Evolutionary conservation across 1,140 invertebrate genomes (phyloP).

Genomic region (Drosophila grimshawi): DNA sequence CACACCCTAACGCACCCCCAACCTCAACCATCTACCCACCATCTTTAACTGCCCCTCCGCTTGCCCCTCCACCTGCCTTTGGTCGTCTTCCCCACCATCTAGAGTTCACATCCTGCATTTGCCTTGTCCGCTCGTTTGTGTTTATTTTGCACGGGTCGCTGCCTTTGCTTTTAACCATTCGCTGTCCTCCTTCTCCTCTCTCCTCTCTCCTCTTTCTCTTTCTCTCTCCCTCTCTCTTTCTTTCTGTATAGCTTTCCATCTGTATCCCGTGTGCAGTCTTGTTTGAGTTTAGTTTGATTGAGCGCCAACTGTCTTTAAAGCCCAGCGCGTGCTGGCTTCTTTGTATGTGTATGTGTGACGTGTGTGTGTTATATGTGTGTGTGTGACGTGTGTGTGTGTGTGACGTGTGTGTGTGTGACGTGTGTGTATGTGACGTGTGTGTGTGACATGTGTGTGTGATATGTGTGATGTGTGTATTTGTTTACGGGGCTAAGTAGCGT

Average conservation of each 20-base stretch:
- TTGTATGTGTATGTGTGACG: slow-evolving; percentile 17
- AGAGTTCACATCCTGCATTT: slow-evolving; percentile 27
- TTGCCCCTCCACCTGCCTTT: neutral
- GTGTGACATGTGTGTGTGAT: too few relatives aligned
- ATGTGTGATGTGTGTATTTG: too few relatives aligned
- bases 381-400: too few relatives aligned
- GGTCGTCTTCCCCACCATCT: too few relatives aligned
- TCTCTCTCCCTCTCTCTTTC: neutral
- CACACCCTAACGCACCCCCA: neutral
- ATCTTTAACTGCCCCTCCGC: slow-evolving; percentile 1
- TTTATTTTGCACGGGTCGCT: slow-evolving; percentile 77
- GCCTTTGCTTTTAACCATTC: slow-evolving; percentile 55
- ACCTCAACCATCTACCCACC: neutral
- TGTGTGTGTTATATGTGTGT: slow-evolving; percentile 13
- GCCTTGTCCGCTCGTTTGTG: slow-evolving; percentile 42
- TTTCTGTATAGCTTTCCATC: neutral
- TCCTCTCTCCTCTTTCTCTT: neutral
- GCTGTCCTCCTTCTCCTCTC: slow-evolving; percentile 8
- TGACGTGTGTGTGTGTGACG: too few relatives aligned
- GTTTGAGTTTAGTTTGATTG: slow-evolving; percentile 64
- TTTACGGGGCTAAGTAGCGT: too few relatives aligned
- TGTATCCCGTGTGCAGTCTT: slow-evolving; percentile 32
- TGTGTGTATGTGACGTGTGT: too few relatives aligned
- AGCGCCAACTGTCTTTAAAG: slow-evolving; percentile 39
- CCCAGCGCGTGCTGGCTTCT: neutral